Evolutionary conservation across 2,797 vertebrate genomes (phyloP).

Genomic region (Xyrichtys novacula): DNA sequence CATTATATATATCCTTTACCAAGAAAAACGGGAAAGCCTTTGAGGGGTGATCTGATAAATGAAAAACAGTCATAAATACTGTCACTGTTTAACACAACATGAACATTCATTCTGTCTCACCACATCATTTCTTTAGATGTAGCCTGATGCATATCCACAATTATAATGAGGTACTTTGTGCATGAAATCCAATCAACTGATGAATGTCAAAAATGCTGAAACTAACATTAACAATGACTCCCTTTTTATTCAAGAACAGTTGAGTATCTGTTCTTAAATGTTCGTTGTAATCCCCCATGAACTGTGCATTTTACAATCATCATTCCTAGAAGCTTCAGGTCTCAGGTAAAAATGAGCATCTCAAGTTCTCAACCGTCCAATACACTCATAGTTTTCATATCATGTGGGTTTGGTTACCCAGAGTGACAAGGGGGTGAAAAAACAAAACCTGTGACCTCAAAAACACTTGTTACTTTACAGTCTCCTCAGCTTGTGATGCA

Average conservation of each 20-base stretch:
- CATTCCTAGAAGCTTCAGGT: not conserved
- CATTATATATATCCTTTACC: not conserved
- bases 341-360: not conserved
- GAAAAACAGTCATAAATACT: not conserved
- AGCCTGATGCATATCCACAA: not conserved
- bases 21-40: slow-evolving; percentile 5
- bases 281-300: no score
- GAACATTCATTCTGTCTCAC: not conserved
- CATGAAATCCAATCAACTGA: not conserved
- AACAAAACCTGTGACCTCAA: no score
- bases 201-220: not conserved
- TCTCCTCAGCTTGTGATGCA: no score
- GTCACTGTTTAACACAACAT: not conserved
- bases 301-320: not conserved
- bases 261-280: no score
- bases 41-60: not conserved
- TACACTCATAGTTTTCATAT: not conserved
- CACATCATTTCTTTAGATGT: not conserved
- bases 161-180: not conserved
- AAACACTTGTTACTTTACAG: no score
- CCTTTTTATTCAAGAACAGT: not conserved
- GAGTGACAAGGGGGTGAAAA: no score
- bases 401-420: not conserved
- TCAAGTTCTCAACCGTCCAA: not conserved
- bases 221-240: not conserved